phyloP scores from a whole-genome alignment of 2,113 vertebrate genomes.

The Rhodinocichla rosea region DNA sequence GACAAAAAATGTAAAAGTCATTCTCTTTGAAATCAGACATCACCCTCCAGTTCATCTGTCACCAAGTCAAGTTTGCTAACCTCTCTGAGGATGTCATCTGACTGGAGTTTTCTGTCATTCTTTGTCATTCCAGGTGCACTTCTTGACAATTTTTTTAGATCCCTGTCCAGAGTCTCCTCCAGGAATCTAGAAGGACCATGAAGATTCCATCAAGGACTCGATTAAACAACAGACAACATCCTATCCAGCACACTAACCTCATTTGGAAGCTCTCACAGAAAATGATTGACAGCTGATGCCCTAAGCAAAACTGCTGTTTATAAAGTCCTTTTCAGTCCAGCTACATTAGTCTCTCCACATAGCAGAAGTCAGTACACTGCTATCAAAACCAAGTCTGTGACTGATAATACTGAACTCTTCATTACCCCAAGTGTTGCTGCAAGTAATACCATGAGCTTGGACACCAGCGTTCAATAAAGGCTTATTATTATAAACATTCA shows the following conservation, averaged over 20 bases:
- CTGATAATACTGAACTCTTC: constrained; percentile 40
- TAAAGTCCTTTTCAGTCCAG: constrained; percentile 50
- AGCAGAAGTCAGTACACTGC: neutral
- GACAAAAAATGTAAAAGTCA: neutral
- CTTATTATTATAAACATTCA: constrained; percentile 53
- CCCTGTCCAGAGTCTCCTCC: neutral
- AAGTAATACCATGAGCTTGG: constrained; percentile 28
- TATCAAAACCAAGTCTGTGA: constrained; percentile 25
- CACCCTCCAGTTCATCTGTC: neutral
- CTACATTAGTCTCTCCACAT: constrained; percentile 15
- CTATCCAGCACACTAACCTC: constrained; percentile 14
- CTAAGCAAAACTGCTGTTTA: constrained; percentile 53
- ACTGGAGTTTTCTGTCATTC: neutral
- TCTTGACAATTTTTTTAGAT: constrained; percentile 32
- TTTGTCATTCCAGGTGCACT: neutral
- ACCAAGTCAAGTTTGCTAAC: neutral
- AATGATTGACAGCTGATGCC: constrained; percentile 34
- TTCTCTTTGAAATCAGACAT: constrained; percentile 24
- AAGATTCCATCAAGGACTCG: constrained; percentile 40
- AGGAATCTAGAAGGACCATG: constrained; percentile 29
- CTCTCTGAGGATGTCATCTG: constrained; percentile 1
- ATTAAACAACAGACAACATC: constrained; percentile 17
- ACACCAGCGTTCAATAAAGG: neutral
- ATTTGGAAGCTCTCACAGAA: constrained; percentile 39
- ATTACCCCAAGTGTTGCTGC: constrained; percentile 54